Evolutionary conservation across 2,797 vertebrate species (phyloP).

Genomic region (Delichon dasypus): DNA sequence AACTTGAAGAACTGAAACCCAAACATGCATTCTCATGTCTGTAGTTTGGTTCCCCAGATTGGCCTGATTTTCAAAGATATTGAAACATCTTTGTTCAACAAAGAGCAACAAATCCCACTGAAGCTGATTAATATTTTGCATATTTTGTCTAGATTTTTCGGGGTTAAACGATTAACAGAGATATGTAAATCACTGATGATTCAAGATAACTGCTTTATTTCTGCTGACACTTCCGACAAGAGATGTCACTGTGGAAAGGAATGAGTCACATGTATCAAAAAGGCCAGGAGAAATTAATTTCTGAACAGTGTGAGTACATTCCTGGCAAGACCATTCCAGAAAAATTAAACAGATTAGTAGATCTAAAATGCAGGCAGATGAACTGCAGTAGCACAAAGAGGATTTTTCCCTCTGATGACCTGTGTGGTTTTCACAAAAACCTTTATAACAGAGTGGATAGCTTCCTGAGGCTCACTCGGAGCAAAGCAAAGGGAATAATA

Average conservation of each 20-base stretch:
- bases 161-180: not conserved
- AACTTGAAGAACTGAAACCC: not conserved
- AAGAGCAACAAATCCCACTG: not conserved
- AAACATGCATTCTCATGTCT: not conserved
- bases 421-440: not conserved
- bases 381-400: not conserved
- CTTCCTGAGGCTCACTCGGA: not conserved
- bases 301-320: not conserved
- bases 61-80: not conserved
- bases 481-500: not conserved
- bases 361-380: not conserved
- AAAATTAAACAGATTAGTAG: not conserved
- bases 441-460: not conserved
- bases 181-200: conserved; percentile 14
- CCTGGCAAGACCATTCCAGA: not conserved
- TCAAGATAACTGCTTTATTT: conserved; percentile 20
- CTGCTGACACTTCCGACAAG: not conserved
- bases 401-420: not conserved
- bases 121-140: not conserved
- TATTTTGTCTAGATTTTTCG: not conserved
- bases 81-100: not conserved
- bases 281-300: conserved; percentile 24
- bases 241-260: not conserved
- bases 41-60: not conserved
- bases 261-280: conserved; percentile 32